Percentiles rank a stretch among this genome's conserved stretches.
Evolutionary conservation across 2,113 vertebrate species (phyloP).

Genomic region (Chamaetylas fuelleborni): DNA sequence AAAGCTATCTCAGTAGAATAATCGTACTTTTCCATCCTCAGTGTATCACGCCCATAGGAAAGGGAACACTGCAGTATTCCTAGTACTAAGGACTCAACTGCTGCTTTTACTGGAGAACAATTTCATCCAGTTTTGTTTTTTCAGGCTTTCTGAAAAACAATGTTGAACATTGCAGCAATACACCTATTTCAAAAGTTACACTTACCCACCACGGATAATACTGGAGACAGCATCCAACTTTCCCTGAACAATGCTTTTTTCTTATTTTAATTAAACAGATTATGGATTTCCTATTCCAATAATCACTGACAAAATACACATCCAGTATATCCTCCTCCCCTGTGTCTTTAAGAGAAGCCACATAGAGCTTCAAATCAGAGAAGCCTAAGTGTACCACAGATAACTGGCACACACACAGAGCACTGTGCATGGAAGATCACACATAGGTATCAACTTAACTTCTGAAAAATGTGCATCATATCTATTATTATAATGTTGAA

Average conservation of each 20-base stretch:
- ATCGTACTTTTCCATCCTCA: neutral
- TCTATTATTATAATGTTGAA: neutral
- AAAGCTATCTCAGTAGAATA: neutral
- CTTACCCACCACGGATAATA: neutral
- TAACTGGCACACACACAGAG: neutral
- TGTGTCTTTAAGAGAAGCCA: neutral
- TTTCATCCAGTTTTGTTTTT: neutral
- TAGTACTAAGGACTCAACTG: neutral
- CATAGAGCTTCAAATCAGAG: neutral
- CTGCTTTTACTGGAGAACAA: neutral
- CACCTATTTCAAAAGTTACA: neutral
- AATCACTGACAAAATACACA: neutral
- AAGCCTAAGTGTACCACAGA: neutral
- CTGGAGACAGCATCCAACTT: neutral
- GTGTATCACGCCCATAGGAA: neutral
- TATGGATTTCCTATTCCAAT: neutral
- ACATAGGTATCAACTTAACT: neutral
- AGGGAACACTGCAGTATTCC: neutral
- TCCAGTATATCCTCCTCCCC: neutral
- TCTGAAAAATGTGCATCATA: neutral
- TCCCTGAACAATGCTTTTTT: neutral
- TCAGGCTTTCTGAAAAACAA: neutral
- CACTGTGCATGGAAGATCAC: neutral
- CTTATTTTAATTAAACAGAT: neutral
- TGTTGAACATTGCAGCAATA: neutral